Base-by-base conservation (phyloP, 2,797 vertebrate species). In the Zenarchopterus dispar region DNA sequence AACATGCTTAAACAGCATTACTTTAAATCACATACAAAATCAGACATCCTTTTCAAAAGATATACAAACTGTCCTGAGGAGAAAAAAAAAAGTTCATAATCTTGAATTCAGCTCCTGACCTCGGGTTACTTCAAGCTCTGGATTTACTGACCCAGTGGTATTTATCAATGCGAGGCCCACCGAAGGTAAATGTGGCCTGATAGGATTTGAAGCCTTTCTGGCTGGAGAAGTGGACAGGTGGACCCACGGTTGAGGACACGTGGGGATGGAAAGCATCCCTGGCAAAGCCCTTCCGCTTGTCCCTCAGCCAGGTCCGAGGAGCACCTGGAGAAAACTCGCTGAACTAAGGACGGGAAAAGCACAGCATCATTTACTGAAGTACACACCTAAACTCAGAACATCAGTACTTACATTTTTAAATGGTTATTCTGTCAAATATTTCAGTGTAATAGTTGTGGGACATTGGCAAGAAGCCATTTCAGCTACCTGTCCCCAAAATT, bases 111-210 rank as follows among this genome's bases (percentile, higher is more conserved):
- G n/a, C 36, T 21, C 28, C 28, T 3, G 1, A 2, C 33, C 11
- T 43, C 7, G 2, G 22, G 28, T 26, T 0, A 6, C 0, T 28
- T 71, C 87, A 94, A 19, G 89, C 94, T 1, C 90, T 84, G 64
- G 89, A 93, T 60, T 94, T 93, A 80, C 95, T 97, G 85, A 99
- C 90, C 97, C 97, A 99, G 84, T 99, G 97, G 87, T 96, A 98
- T 55, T 96, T 93, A 85, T 99, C 97, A 0, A 96, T 66, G 0
- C 94, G 90, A 0, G 89, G 95, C 36, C 93, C 94, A 0, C 78
- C 15, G 44, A 95, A 94, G 11, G 87, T 70, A 2, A 90, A 84
- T 0, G 75, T 60, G 17, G 93, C 73, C 16, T 92, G 82, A 53
- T 88, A 91, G 60, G 67, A 43, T 74, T 92, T 96, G 74, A 92